Conservation (phyloP, 2,888 invertebrate species). For the Scaptomyza tumidula region DNA sequence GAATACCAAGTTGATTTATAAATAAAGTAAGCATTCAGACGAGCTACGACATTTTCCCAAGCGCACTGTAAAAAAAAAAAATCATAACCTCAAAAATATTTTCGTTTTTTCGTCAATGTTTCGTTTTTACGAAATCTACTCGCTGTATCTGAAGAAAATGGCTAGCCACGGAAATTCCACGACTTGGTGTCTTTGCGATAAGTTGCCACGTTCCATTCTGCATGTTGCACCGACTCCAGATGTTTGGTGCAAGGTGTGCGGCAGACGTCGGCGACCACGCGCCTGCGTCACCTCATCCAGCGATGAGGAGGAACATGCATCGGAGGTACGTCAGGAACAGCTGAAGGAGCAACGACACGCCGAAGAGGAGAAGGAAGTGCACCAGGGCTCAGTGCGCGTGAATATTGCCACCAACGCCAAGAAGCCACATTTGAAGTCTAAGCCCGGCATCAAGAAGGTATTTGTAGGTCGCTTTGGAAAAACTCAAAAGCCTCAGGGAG, state of each 20-base stretch:
- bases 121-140: slow-evolving; percentile 67
- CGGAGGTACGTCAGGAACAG: slow-evolving; percentile 10
- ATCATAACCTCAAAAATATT: background rate
- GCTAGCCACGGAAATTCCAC: slow-evolving; percentile 16
- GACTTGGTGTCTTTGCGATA: slow-evolving; percentile 60
- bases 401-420: slow-evolving; percentile 41
- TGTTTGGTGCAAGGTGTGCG: slow-evolving; percentile 54
- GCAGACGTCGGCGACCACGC: slow-evolving; percentile 41
- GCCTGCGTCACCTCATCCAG: slow-evolving; percentile 40
- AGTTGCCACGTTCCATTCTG: slow-evolving; percentile 58
- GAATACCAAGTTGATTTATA: background rate
- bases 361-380: slow-evolving; percentile 23
- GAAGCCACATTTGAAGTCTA: slow-evolving; percentile 26
- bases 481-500: slow-evolving; percentile 35
- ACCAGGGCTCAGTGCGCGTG: slow-evolving; percentile 3
- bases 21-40: slow-evolving; percentile 12
- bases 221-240: slow-evolving; percentile 37
- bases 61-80: slow-evolving; percentile 5
- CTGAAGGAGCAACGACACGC: slow-evolving; percentile 13
- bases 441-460: slow-evolving; percentile 2
- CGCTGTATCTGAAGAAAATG: slow-evolving; percentile 58
- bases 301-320: slow-evolving; percentile 49
- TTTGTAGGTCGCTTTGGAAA: slow-evolving; percentile 39
- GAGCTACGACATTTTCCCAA: slow-evolving; percentile 1
- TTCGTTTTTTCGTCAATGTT: slow-evolving; percentile 48